A percentile compares a stretch with the other conserved stretches of the same genome.
These are phyloP conservation scores for Trichomycterus rosablanca DNA, from an alignment of 2,113 vertebrate genomes.

Conservation along the genomic window DNA sequence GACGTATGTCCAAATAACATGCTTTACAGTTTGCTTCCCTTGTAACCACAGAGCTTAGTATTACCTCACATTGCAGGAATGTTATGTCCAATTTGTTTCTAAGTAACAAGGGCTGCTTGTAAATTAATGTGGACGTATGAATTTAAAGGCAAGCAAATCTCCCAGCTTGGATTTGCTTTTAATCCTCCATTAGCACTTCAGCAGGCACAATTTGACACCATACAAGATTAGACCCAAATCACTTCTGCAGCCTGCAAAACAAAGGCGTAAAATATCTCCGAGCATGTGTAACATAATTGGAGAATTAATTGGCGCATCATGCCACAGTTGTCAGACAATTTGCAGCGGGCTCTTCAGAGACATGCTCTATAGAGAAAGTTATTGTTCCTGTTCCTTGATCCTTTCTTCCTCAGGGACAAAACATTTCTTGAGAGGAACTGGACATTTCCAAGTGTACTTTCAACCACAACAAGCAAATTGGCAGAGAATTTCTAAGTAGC, in stretches of 20 bases:
- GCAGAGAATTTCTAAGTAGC: slow-evolving; percentile 17
- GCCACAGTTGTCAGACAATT: slow-evolving; percentile 52
- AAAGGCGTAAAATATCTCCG: slow-evolving; percentile 53
- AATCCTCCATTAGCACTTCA: neutral
- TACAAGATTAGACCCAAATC: neutral
- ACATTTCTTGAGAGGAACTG: slow-evolving; percentile 46
- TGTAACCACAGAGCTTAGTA: no score
- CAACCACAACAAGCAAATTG: slow-evolving; percentile 36
- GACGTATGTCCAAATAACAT: no score
- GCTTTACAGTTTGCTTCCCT: no score
- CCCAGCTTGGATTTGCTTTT: neutral
- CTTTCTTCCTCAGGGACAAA: slow-evolving; percentile 41
- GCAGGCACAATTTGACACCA: neutral
- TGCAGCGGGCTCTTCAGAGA: slow-evolving; percentile 46
- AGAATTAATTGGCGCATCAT: slow-evolving; percentile 63
- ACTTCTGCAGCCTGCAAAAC: slow-evolving; percentile 22
- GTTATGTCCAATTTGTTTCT: neutral
- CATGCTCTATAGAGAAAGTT: slow-evolving; percentile 44
- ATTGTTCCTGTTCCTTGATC: slow-evolving; percentile 14
- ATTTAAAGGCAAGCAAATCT: neutral
- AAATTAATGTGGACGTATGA: neutral
- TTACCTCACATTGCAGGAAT: neutral
- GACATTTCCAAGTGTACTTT: slow-evolving; percentile 24
- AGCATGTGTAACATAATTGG: slow-evolving; percentile 52
- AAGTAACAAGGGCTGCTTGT: neutral